A percentile compares a stretch with the other conserved stretches of the same genome.
Conservation (phyloP, 2,113 vertebrate species). For the Caranx melampygus region DNA sequence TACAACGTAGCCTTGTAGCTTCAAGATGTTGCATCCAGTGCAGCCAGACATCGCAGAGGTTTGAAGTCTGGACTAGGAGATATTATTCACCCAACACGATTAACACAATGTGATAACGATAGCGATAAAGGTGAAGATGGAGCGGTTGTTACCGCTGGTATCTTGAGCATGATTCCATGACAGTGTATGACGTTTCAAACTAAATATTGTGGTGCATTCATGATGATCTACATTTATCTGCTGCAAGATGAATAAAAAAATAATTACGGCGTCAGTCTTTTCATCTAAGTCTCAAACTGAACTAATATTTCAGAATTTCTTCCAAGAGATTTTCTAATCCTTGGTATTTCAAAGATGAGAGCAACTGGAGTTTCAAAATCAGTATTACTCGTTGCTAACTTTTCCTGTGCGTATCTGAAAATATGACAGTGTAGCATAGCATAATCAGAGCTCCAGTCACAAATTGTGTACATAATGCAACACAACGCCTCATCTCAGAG, state of each 20-base stretch:
- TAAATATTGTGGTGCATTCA: neutral
- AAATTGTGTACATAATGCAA: neutral
- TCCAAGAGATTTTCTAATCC: neutral
- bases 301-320: neutral
- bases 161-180: conserved; percentile 21
- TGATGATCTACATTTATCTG: neutral
- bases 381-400: neutral
- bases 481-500: neutral
- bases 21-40: conserved; percentile 46
- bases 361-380: neutral
- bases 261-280: neutral
- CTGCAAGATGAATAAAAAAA: neutral
- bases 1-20: conserved; percentile 51
- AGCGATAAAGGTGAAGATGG: neutral
- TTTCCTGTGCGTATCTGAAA: neutral
- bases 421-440: neutral
- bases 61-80: conserved; percentile 47
- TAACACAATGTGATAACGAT: conserved; percentile 28
- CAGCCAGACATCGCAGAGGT: conserved; percentile 41
- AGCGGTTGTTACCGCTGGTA: neutral
- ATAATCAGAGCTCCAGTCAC: conserved; percentile 4
- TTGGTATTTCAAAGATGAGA: neutral
- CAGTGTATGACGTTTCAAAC: neutral
- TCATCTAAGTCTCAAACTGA: neutral
- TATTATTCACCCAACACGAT: conserved; percentile 19